Percentiles rank a stretch among this genome's conserved stretches.
Conservation (phyloP, 2,797 vertebrate species). For the Lithobates sylvaticus region DNA sequence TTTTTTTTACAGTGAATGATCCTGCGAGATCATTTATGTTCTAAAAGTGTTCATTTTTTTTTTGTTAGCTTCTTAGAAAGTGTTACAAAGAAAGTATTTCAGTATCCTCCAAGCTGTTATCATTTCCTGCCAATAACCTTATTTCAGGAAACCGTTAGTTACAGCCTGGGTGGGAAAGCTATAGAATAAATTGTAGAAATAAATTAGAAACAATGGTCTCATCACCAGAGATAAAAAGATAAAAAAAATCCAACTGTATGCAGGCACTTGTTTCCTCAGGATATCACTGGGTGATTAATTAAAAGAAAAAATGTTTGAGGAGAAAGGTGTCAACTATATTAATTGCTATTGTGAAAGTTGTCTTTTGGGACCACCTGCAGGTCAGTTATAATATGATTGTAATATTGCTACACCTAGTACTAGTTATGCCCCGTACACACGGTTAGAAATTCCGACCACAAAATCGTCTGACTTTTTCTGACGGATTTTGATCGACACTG, state of each 20-base stretch:
- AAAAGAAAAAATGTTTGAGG: too few relatives aligned
- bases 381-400: not conserved
- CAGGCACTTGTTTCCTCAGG: slow-evolving; percentile 9
- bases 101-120: not conserved
- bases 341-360: not conserved
- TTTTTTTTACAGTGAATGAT: too few relatives aligned
- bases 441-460: too few relatives aligned
- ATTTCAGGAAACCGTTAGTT: not conserved
- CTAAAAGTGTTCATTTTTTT: too few relatives aligned
- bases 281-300: not conserved
- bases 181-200: not conserved
- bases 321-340: not conserved
- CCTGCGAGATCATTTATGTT: too few relatives aligned
- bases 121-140: not conserved
- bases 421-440: too few relatives aligned
- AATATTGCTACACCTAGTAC: not conserved
- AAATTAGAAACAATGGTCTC: too few relatives aligned
- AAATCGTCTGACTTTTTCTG: too few relatives aligned
- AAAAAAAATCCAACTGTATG: not conserved
- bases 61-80: too few relatives aligned
- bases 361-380: not conserved
- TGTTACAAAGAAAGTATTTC: too few relatives aligned
- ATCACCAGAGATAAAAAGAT: not conserved
- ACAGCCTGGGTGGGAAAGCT: not conserved
- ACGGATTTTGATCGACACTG: too few relatives aligned